These are phyloP conservation scores for Pangasianodon gigas DNA, from an alignment of 2,113 vertebrate genomes.

Conservation along the genomic window DNA sequence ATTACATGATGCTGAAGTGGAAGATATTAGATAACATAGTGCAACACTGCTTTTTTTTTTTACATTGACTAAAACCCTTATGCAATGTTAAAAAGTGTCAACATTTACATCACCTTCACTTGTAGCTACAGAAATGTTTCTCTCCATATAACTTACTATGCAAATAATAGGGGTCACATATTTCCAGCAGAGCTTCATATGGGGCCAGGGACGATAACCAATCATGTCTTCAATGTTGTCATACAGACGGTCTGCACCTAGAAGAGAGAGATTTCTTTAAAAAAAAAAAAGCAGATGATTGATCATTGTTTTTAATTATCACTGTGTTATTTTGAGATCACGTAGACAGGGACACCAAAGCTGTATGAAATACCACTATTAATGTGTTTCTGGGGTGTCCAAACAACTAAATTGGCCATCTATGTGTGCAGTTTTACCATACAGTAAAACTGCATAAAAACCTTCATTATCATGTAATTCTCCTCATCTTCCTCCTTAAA, in stretches of 20 bases:
- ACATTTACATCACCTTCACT: neutral
- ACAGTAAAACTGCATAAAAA: neutral
- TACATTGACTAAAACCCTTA: neutral
- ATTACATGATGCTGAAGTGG: neutral
- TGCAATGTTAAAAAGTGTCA: neutral
- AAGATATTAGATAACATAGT: neutral
- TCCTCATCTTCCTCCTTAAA: neutral
- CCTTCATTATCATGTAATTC: neutral
- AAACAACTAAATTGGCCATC: neutral
- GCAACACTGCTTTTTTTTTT: neutral
- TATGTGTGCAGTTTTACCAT: neutral
- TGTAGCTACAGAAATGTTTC: neutral
- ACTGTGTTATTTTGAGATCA: neutral
- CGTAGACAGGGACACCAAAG: neutral
- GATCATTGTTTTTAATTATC: neutral
- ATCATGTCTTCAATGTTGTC: conserved; percentile 95
- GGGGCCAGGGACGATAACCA: conserved; percentile 84
- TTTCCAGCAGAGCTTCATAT: conserved; percentile 90
- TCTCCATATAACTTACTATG: conserved; percentile 73
- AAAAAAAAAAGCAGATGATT: neutral
- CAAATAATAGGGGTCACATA: conserved; percentile 85
- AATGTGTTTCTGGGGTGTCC: neutral
- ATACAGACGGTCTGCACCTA: conserved; percentile 86
- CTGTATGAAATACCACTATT: neutral
- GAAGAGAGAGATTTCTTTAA: conserved; percentile 21